phyloP scores from a whole-genome alignment of 2,797 vertebrate species.

The Urophycis tenuis region DNA sequence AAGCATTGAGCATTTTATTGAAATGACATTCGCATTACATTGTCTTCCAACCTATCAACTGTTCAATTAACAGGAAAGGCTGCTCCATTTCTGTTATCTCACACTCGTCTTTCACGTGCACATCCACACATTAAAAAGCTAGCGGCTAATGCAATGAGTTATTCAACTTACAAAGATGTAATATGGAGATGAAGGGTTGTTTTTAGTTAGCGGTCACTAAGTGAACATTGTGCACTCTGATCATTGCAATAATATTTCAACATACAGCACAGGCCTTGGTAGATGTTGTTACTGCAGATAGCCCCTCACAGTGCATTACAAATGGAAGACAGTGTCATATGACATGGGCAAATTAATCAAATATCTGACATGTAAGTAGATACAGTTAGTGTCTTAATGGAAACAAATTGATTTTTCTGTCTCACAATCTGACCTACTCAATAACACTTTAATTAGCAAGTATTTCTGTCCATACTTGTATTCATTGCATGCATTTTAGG shows the following conservation, averaged over 20 bases:
- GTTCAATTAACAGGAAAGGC: conserved; percentile 43
- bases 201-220: neutral
- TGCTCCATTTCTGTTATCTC: neutral
- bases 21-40: conserved; percentile 31
- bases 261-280: conserved; percentile 28
- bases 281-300: neutral
- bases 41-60: conserved; percentile 21
- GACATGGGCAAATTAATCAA: conserved; percentile 49
- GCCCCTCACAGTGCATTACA: conserved; percentile 19
- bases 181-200: neutral
- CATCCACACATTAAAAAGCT: conserved; percentile 8
- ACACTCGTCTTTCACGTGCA: conserved; percentile 13
- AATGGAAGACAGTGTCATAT: conserved; percentile 40
- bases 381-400: conserved; percentile 63
- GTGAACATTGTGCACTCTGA: neutral
- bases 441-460: conserved; percentile 59
- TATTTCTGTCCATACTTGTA: conserved; percentile 27
- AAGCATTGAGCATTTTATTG: conserved; percentile 11
- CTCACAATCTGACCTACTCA: conserved; percentile 43
- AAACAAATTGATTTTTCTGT: conserved; percentile 61
- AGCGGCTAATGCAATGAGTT: neutral
- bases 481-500: neutral
- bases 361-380: conserved; percentile 61
- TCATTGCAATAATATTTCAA: conserved; percentile 3
- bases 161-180: neutral